Conservation (phyloP, 2,797 vertebrate species). For the Tokudaia muenninki region DNA sequence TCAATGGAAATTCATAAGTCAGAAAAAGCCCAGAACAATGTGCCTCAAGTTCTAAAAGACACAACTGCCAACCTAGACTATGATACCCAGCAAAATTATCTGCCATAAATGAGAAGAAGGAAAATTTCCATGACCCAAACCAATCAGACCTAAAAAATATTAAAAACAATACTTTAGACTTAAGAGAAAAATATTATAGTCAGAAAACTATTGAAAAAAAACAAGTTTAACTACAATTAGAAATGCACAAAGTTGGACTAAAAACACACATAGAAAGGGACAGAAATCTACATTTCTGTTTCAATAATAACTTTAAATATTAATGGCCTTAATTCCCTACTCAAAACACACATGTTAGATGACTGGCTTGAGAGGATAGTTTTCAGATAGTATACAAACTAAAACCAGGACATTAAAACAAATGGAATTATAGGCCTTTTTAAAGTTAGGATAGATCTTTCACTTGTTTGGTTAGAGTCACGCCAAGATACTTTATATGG, state of each 20-base stretch:
- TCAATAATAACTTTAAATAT: neutral
- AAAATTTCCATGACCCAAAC: neutral
- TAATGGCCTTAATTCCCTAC: neutral
- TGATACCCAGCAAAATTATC: neutral
- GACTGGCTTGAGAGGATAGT: neutral
- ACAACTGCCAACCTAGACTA: neutral
- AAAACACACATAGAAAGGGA: neutral
- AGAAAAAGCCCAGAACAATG: neutral
- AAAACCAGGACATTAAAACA: no score
- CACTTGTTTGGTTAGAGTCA: no score
- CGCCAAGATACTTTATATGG: no score
- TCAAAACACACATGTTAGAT: neutral
- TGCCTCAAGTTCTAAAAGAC: neutral
- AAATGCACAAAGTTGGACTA: neutral
- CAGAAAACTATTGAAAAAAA: neutral
- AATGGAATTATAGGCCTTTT: no score
- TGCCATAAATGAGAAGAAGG: neutral
- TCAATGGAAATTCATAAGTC: neutral
- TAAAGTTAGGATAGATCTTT: no score
- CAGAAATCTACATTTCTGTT: neutral
- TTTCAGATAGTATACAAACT: no score
- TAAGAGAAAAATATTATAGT: neutral
- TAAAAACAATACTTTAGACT: neutral
- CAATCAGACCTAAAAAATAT: neutral
- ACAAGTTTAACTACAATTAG: neutral